phyloP scores from a whole-genome alignment of 2,113 vertebrate species.

The Typhlomys cinereus region DNA sequence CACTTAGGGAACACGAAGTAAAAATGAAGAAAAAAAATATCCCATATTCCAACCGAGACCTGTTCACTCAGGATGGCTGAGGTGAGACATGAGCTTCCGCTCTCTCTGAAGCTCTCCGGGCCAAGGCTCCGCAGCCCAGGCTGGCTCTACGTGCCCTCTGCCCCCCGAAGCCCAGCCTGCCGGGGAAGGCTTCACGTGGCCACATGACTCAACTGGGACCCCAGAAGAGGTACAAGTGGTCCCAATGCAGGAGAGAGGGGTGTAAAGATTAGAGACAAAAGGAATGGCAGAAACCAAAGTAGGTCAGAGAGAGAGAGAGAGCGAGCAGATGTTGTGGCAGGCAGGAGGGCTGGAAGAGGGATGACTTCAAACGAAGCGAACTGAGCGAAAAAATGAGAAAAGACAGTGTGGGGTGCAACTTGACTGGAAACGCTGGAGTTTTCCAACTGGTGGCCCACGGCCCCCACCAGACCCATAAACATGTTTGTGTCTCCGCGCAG shows the following conservation, averaged over 20 bases:
- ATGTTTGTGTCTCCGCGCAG: not conserved
- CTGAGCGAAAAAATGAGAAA: slow-evolving; percentile 63
- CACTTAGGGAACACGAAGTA: not conserved
- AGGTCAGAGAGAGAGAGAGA: slow-evolving; percentile 70
- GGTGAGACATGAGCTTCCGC: not conserved
- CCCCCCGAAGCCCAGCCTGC: not conserved
- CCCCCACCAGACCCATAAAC: slow-evolving; percentile 41
- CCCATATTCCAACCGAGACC: not conserved
- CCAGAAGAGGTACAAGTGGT: not conserved
- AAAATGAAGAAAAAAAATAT: not conserved
- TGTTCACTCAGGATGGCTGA: not conserved
- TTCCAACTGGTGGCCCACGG: slow-evolving; percentile 53
- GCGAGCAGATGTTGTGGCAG: slow-evolving; percentile 75
- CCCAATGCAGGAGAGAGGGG: not conserved
- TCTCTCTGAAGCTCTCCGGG: not conserved
- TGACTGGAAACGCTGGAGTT: slow-evolving; percentile 13
- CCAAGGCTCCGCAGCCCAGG: rapidly evolving
- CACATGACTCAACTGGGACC: not conserved
- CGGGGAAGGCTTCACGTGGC: not conserved
- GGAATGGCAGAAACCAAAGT: slow-evolving; percentile 58
- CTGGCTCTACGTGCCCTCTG: rapidly evolving
- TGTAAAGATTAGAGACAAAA: not conserved
- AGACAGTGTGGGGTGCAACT: slow-evolving; percentile 62
- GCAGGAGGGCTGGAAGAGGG: slow-evolving; percentile 76
- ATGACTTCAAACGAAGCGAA: slow-evolving; percentile 70